Base-by-base conservation (phyloP, 2,888 invertebrate genomes). In the Polia nebulosa region DNA sequence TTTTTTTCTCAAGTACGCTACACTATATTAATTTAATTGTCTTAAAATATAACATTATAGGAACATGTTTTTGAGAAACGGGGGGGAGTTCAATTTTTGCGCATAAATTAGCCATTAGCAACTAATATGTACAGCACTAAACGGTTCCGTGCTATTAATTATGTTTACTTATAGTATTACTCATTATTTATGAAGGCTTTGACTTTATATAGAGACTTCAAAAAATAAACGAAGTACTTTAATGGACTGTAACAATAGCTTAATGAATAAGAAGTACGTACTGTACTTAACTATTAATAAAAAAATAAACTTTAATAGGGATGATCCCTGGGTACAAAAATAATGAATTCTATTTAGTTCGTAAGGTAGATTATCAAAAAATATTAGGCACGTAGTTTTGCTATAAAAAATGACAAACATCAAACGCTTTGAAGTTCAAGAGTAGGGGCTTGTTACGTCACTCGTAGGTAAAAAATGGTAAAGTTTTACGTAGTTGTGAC, bases 121-220 rank as follows among this genome's bases (percentile, higher is more conserved):
- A 32, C 9, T 51, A 25, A 51, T 41, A 25, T 64, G 63, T 63
- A 29, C 5, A 17, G 20, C 8, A 25, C 17, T 41, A 22, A 64
- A 25, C 8, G 1, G 32, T 64, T 41, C 17, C 8, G 17, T 34
- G 20, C 25, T 25, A 51, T 51, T 39, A 15, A 64, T 36, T 47
- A 53, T 27, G 25, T 39, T 36, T 44, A 22, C 36, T 41, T 58
- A 41, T 22, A 17, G n/a, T 51, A 29, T 27, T 20, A 22, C 22
- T 20, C 17, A 5, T 22, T 41, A n/a, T 32, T 41, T 9, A 22
- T 47, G 22, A 36, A 34, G 32, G 5, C 20, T 44, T 36, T 39
- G 7, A 6, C 39, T 5, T 5, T 39, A n/a, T 39, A 39, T 17
- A 39, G 17, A 39, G 17, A 1, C 39, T 39, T 39, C 6, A 41